These are phyloP conservation scores for Linyphia triangularis DNA, from an alignment of 2,888 invertebrate species.

Conservation along the genomic window DNA sequence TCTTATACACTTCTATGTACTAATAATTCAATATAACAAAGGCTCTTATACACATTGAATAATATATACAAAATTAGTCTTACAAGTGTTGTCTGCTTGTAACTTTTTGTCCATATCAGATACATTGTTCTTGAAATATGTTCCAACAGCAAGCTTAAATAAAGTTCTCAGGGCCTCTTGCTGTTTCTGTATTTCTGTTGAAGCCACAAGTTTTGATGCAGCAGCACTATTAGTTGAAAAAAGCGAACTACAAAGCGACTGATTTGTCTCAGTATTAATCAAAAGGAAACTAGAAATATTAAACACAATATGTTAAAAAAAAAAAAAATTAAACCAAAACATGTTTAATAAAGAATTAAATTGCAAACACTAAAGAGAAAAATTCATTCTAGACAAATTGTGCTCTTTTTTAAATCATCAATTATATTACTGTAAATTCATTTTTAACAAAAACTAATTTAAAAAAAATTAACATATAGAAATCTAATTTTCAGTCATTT, in stretches of 20 bases:
- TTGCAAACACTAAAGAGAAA: neutral
- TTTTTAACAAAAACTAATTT: no score
- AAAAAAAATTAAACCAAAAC: neutral
- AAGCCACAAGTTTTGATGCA: constrained; percentile 76
- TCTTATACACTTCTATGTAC: neutral
- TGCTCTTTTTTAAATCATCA: neutral
- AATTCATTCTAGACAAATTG: neutral
- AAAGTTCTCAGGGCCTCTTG: constrained; percentile 68
- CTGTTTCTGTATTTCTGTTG: constrained; percentile 29
- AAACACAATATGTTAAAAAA: neutral
- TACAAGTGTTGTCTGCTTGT: constrained; percentile 51
- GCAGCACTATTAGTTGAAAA: constrained; percentile 82
- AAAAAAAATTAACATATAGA: no score
- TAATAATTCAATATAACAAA: neutral
- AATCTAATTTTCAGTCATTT: no score
- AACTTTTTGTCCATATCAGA: constrained; percentile 35
- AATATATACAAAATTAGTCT: neutral
- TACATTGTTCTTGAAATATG: constrained; percentile 50
- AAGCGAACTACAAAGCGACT: constrained; percentile 77
- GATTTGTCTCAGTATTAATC: constrained; percentile 83
- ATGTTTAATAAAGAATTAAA: neutral
- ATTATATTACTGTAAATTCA: no score
- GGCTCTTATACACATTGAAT: neutral
- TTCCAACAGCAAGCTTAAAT: constrained; percentile 69
- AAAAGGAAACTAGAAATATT: constrained; percentile 84